These are phyloP conservation scores for Myodes glareolus DNA, from an alignment of 2,113 vertebrate genomes.

Conservation along the genomic window DNA sequence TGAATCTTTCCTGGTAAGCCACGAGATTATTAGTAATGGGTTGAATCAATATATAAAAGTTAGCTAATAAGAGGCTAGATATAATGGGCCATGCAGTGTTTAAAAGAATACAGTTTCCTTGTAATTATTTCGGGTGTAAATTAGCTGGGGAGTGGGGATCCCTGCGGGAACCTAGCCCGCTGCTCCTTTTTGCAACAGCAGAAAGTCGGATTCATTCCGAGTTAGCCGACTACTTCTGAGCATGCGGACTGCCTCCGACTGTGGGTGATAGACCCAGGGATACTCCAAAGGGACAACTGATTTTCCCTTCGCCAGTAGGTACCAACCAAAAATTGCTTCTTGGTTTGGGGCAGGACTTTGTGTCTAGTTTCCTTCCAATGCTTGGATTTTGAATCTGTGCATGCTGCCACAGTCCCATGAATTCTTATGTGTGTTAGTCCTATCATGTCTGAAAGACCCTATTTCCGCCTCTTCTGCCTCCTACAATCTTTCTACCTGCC, in stretches of 20 bases:
- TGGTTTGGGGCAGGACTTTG: background rate
- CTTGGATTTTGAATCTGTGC: background rate
- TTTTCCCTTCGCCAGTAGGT: background rate
- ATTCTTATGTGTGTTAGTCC: background rate
- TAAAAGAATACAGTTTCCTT: no score
- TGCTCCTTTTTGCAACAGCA: no score
- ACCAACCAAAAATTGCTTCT: background rate
- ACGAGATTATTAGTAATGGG: no score
- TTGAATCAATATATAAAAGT: no score
- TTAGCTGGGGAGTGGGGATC: no score
- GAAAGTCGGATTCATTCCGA: background rate
- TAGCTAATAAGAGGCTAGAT: no score
- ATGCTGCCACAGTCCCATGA: background rate
- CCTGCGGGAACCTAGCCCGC: no score
- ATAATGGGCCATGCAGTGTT: no score
- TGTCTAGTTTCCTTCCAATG: background rate
- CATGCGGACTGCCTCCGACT: background rate
- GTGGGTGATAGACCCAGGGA: background rate
- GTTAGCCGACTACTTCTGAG: background rate
- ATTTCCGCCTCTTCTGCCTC: background rate
- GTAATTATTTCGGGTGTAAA: no score
- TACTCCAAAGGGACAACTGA: background rate
- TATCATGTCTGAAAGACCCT: background rate
- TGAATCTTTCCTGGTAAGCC: no score
- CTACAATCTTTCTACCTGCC: background rate